Evolutionary conservation across 2,888 invertebrate genomes (phyloP).

Genomic region (Drosophila anomelani): DNA sequence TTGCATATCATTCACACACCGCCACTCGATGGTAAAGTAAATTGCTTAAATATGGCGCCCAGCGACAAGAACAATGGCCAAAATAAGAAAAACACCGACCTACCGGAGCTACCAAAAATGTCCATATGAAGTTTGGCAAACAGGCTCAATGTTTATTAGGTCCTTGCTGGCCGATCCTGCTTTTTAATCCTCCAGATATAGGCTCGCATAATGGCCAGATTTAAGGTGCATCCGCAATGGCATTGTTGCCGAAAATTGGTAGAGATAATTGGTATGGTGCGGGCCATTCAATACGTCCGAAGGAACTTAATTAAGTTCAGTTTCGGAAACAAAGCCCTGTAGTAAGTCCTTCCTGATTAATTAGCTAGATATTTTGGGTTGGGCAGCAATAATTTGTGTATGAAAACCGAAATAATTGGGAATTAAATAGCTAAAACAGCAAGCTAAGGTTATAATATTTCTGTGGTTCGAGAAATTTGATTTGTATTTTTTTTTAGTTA

Average conservation of each 20-base stretch:
- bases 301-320: constrained; percentile 4
- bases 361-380: constrained; percentile 4
- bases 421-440: neutral
- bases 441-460: neutral
- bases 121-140: constrained; percentile 23
- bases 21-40: constrained; percentile 46
- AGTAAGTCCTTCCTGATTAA: constrained; percentile 8
- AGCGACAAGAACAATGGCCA: constrained; percentile 14
- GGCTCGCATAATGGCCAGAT: constrained; percentile 7
- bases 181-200: constrained; percentile 15
- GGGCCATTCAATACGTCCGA: constrained; percentile 11
- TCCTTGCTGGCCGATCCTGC: constrained; percentile 4
- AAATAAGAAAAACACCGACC: constrained; percentile 21
- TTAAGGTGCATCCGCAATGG: neutral
- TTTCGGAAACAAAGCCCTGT: neutral
- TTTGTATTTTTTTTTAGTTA: too few species aligned
- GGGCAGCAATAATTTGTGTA: neutral
- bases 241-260: constrained; percentile 17
- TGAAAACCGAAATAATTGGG: constrained; percentile 2
- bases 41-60: constrained; percentile 42
- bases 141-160: constrained; percentile 13
- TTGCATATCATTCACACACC: constrained; percentile 54
- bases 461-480: too few species aligned
- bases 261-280: constrained; percentile 4
- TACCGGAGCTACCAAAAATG: neutral